phyloP scores from a whole-genome alignment of 30 jellyfish, hydroid and myxozoan genomes.

The Hydra vulgaris region DNA sequence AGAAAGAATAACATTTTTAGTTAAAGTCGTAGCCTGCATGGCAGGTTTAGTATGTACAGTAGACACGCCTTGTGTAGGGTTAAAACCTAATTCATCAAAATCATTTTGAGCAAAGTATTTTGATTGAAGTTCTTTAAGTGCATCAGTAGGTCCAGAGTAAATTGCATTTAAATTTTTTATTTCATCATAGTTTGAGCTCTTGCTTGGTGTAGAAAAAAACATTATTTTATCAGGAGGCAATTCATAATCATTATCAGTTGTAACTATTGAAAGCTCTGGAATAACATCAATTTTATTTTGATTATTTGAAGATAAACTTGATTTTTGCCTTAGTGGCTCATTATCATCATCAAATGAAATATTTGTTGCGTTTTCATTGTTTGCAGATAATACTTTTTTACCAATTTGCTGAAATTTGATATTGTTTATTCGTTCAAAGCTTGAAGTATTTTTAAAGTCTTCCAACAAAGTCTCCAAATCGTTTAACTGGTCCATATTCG shows the following conservation, averaged over 20 bases:
- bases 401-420: neutral
- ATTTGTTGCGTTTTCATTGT: neutral
- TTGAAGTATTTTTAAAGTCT: neutral
- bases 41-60: too few species aligned
- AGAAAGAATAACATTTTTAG: too few species aligned
- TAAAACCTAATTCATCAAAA: neutral
- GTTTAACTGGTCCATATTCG: neutral
- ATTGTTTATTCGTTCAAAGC: neutral
- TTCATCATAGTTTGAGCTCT: neutral
- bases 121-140: neutral
- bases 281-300: neutral
- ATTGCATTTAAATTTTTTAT: neutral
- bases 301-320: too few species aligned
- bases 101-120: neutral
- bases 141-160: neutral
- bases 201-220: neutral
- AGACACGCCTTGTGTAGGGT: neutral
- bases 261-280: constrained; percentile 44
- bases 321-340: too few species aligned
- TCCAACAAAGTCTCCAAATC: neutral
- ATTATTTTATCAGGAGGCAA: constrained; percentile 45
- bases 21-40: too few species aligned
- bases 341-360: too few species aligned
- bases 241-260: constrained; percentile 47
- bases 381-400: neutral